Percentiles rank a stretch among this genome's conserved stretches.
Conservation (phyloP, 64 coral and sea anemone species). For the Pachyseris speciosa region DNA sequence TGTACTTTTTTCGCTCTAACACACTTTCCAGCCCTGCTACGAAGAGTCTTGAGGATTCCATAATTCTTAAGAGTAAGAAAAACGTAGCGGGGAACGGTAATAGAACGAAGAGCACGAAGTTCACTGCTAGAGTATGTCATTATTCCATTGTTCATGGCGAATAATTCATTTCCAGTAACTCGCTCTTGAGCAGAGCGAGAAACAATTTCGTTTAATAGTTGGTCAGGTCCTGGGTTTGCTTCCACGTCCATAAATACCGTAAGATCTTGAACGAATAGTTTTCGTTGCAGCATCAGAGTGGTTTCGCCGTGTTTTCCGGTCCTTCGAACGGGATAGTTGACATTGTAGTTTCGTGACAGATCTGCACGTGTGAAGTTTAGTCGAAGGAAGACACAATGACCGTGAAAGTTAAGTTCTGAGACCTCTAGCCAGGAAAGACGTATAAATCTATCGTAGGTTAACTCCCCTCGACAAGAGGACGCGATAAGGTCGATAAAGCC, state of each 20-base stretch:
- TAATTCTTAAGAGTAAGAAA: conserved; percentile 31
- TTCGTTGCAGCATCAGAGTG: background rate
- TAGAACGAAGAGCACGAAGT: conserved; percentile 7
- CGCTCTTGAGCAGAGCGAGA: background rate
- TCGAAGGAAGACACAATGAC: background rate
- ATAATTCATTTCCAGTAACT: conserved; percentile 5
- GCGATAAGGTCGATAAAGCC: no score
- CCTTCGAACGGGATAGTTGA: background rate
- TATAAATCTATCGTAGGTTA: no score
- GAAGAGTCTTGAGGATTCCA: conserved; percentile 27
- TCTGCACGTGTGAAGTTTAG: background rate
- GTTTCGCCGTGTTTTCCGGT: conserved; percentile 7
- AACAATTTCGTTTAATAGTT: conserved; percentile 6
- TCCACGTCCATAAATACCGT: no score
- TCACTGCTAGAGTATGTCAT: conserved; percentile 30
- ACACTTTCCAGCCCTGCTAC: conserved; percentile 8
- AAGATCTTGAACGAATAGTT: conserved; percentile 36
- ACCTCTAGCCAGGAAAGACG: no score
- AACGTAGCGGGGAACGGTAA: background rate
- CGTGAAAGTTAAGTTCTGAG: no score
- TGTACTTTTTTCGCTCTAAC: conserved; percentile 32
- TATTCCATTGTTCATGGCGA: conserved; percentile 39
- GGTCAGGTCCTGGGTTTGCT: conserved; percentile 16
- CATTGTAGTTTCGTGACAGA: conserved; percentile 7
- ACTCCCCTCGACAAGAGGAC: no score